A percentile compares a stretch with the other conserved stretches of the same genome.
These are phyloP conservation scores for Gobio gobio DNA, from an alignment of 2,113 vertebrate genomes.

Conservation along the genomic window DNA sequence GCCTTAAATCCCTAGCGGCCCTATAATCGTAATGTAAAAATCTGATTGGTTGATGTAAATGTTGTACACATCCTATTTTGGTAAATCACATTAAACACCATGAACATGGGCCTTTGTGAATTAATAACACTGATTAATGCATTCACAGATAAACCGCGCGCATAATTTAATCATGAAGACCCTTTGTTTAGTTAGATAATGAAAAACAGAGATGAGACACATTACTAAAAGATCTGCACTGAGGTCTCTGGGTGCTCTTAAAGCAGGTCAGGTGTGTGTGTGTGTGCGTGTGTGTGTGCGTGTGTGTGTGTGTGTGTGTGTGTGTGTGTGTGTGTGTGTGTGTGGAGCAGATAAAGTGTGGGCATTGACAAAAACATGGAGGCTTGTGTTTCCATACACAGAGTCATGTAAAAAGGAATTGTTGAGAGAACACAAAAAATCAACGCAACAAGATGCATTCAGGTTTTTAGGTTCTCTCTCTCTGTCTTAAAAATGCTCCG, in stretches of 20 bases:
- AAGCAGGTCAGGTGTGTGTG: constrained; percentile 19
- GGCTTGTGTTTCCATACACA: not conserved
- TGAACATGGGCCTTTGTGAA: not conserved
- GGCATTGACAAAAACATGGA: not conserved
- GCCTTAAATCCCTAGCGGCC: not conserved
- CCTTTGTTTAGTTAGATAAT: constrained; percentile 2
- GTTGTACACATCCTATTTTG: not conserved
- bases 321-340: no score
- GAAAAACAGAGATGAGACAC: not conserved
- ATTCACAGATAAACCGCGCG: not conserved
- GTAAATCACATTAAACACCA: constrained; percentile 1
- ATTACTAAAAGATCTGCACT: not conserved
- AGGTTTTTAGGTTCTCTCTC: not conserved
- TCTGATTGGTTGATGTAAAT: not conserved
- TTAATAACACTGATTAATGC: constrained; percentile 9
- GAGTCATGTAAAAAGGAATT: not conserved
- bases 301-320: not conserved
- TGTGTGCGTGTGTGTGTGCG: not conserved
- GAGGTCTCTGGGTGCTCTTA: not conserved
- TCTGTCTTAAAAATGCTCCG: not conserved
- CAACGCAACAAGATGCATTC: not conserved
- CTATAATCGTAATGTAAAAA: not conserved
- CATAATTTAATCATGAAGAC: not conserved
- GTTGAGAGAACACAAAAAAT: not conserved
- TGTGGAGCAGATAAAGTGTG: not conserved